These are phyloP conservation scores for Gymnopithys bicolor DNA, from an alignment of 2,797 vertebrate species.

Conservation along the genomic window DNA sequence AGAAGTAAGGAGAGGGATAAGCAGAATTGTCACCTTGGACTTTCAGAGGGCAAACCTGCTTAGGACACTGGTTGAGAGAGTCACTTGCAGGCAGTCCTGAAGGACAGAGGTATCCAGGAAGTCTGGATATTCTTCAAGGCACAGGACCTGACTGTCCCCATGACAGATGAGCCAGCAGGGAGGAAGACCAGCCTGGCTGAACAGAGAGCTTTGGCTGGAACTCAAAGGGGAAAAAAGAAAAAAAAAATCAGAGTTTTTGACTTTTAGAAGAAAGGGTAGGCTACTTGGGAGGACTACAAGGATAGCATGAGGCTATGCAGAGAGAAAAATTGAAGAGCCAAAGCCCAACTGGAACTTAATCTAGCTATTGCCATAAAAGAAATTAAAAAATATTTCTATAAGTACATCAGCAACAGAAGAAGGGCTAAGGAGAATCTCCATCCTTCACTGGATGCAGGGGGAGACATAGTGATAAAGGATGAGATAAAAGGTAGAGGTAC, in stretches of 20 bases:
- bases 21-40: not conserved
- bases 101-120: not conserved
- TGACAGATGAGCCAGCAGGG: not conserved
- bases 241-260: not conserved
- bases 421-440: not conserved
- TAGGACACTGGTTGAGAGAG: not conserved
- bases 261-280: not conserved
- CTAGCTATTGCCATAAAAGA: not conserved
- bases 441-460: not conserved
- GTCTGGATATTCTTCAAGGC: not conserved
- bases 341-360: not conserved
- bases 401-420: not conserved
- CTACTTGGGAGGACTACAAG: not conserved
- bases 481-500: not conserved
- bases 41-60: not conserved
- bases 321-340: not conserved
- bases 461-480: not conserved
- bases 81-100: rapidly evolving
- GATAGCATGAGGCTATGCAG: not conserved
- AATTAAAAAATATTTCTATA: not conserved
- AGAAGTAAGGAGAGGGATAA: not conserved
- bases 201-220: not conserved
- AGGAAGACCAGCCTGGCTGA: not conserved
- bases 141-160: not conserved
- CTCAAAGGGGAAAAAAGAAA: not conserved